Base-by-base conservation (phyloP, 1,140 invertebrate genomes). In the Temnothorax curvispinosus region DNA sequence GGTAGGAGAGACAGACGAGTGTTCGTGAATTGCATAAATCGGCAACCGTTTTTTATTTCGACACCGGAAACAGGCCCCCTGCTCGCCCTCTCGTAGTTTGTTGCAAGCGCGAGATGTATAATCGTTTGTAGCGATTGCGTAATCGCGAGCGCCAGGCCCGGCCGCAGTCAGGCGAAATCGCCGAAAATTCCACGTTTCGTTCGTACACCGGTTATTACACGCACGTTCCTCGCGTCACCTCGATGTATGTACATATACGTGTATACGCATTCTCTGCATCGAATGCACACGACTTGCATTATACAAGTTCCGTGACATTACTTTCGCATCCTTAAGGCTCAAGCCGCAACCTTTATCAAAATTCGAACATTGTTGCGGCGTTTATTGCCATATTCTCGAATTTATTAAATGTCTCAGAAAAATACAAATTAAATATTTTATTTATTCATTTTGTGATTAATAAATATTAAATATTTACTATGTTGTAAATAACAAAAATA, bases 31-130 rank as follows among this genome's bases (percentile, higher is more conserved):
- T 90, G 85, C 78, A 80, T 87, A 87, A 89, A 89, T 90, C 32
- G 47, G 58, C 35, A 67, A 76, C 21, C 75, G 72, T 52, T 44
- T 71, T n/a, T 38, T 44, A 56, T 90, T 90, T 87, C 89, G 56
- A 89, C 87, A 90, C 88, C 87, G 90, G 89, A 90, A 90, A 87
- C 81, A 75, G 58, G 44, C 21, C 9, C 9, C 11, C 13, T 65
- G 35, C 47, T 72, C 11, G 13, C 58, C 76, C 41, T 75, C 75
- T 74, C 44, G 41, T 52, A 44, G 58, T 89, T 87, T 85, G 67
- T 72, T 77, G 50, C 84, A 47, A 27, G 65, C 50, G n/a, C 76
- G 50, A 77, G 54, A 84, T 85, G 84, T 67, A 44, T 35, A 41
- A 27, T 54, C 38, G 41, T n/a, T 86, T 50, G 11, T 89, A 58